Evolutionary conservation across 2,888 invertebrate species (phyloP).

Genomic region (Sycophila texana): DNA sequence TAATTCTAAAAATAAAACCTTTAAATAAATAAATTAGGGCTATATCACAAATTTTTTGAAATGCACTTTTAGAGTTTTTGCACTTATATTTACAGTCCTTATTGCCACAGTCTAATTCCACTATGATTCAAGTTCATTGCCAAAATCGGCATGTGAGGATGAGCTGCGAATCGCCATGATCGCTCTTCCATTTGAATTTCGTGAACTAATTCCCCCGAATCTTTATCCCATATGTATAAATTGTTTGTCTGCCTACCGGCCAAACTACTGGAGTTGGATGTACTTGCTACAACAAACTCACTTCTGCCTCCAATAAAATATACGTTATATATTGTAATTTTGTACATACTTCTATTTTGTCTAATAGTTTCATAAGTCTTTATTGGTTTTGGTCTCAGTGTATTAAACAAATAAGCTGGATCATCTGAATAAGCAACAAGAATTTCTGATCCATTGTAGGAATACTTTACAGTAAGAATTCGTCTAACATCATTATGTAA

Average conservation of each 20-base stretch:
- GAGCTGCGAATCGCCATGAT: slow-evolving; percentile 34
- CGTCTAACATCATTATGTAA: neutral
- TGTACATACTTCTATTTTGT: neutral
- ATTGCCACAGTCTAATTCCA: slow-evolving; percentile 35
- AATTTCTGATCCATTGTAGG: slow-evolving; percentile 42
- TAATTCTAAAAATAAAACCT: too few relatives aligned
- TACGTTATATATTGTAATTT: slow-evolving; percentile 31
- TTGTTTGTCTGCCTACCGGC: slow-evolving; percentile 14
- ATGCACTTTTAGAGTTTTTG: neutral
- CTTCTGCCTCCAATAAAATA: slow-evolving; percentile 38
- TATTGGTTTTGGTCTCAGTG: slow-evolving; percentile 17
- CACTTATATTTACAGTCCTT: neutral
- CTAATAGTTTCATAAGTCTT: slow-evolving; percentile 33
- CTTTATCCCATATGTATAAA: slow-evolving; percentile 44
- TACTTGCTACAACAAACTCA: slow-evolving; percentile 38
- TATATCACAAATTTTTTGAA: slow-evolving; percentile 27
- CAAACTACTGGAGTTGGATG: slow-evolving; percentile 11
- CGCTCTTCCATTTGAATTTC: slow-evolving; percentile 16
- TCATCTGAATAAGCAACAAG: slow-evolving; percentile 25
- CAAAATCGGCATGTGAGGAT: slow-evolving; percentile 29
- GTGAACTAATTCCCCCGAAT: slow-evolving; percentile 23
- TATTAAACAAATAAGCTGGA: slow-evolving; percentile 37
- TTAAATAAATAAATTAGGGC: neutral
- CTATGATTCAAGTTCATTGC: slow-evolving; percentile 34
- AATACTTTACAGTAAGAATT: slow-evolving; percentile 41